Evolutionary conservation across 2,888 invertebrate species (phyloP), one percentile per base, ranked within the genome.

Genomic region (Micoletzkya japonica): DNA sequence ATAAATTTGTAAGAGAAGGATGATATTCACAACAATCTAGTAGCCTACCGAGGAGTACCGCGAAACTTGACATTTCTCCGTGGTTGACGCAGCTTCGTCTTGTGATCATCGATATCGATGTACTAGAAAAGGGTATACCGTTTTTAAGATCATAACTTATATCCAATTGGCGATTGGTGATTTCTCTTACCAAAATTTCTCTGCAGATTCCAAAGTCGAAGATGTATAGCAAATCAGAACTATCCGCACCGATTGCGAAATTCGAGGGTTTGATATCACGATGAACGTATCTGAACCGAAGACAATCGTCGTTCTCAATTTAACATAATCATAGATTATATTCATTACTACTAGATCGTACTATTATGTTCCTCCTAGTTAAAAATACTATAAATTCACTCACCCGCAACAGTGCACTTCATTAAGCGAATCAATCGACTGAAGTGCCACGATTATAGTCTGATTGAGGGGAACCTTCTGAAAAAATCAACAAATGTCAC

Each of bases 191-290:
- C 50, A 64, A 34, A 14, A 64, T 64, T 39, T 64, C 64, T 32
- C 64, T 50, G 49, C 73, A 72, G 75, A 82, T 76, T 20, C 81
- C 81, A 66, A 81, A 81, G 67, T 81, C 81, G 37, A 81, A 63
- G 68, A 81, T 68, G 39, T 74, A 74, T 3, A 81, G 60, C 56
- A 72, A 60, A 4, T 73, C 74, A 14, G 74, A 64, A 60, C 75
- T 70, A 10, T 61, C 64, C 17, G 64, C 44, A 20, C 73, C 74
- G 20, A 80, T 63, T 10, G 79, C 77, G 54, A 76, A 78, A 63
- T 81, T 81, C 34, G 72, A 76, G 10, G 80, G 80, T 50, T 81
- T 80, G 50, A 81, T 74, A 59, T 81, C 81, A 4, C 79, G 76
- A 68, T 76, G 76, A 30, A 77, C 71, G 63, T 69, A 76, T 32